A percentile compares a stretch with the other conserved stretches of the same genome.
phyloP scores from a whole-genome alignment of 2,888 invertebrate genomes.

The Tipula unca region DNA sequence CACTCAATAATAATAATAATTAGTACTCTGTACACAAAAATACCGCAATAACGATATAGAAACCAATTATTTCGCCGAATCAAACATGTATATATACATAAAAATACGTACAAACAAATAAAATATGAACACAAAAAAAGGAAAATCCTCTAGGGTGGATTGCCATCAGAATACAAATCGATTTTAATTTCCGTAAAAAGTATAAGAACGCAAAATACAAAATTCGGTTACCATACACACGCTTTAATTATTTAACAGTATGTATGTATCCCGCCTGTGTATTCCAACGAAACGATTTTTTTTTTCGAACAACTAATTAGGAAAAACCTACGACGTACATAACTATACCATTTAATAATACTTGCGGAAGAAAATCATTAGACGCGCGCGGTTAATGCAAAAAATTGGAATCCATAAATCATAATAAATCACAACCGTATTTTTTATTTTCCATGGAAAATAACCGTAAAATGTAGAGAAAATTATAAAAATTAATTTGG shows the following conservation, averaged over 20 bases:
- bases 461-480: not conserved
- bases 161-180: not conserved
- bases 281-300: not conserved
- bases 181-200: not conserved
- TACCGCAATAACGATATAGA: no score
- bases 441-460: not conserved
- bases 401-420: slow-evolving; percentile 14
- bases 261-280: not conserved
- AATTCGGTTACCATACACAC: not conserved
- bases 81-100: no score
- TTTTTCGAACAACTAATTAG: not conserved
- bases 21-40: no score
- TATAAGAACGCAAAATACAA: not conserved
- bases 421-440: not conserved
- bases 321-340: not conserved
- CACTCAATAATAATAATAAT: no score
- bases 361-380: not conserved
- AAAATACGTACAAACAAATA: no score
- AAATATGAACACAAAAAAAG: no score
- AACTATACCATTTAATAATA: not conserved
- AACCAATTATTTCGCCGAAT: no score
- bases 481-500: not conserved
- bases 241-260: not conserved
- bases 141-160: no score
- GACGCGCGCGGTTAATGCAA: not conserved